These are phyloP conservation scores for Drosophila borealis DNA, from an alignment of 2,888 invertebrate genomes.

Conservation along the genomic window DNA sequence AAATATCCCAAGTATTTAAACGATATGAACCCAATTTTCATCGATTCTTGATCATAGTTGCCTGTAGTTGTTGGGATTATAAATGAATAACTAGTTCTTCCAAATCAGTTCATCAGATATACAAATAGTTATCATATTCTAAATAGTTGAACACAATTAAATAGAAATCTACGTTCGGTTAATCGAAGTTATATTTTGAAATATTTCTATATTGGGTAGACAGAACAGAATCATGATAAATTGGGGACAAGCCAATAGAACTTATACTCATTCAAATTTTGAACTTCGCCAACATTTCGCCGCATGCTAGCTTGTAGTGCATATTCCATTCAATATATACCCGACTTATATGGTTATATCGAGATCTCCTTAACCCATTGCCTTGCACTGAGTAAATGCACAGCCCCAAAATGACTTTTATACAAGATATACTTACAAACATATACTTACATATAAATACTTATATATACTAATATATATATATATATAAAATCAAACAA, in stretches of 20 bases:
- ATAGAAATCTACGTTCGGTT: background rate
- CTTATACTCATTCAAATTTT: constrained; percentile 4
- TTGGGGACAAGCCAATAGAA: constrained; percentile 24
- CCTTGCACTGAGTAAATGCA: constrained; percentile 29
- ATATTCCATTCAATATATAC: constrained; percentile 13
- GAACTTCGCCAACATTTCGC: constrained; percentile 36
- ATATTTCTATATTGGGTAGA: background rate
- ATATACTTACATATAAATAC: background rate
- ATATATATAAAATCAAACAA: constrained; percentile 27
- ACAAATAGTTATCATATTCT: too few species aligned
- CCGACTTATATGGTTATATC: constrained; percentile 19
- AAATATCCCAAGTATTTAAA: too few species aligned
- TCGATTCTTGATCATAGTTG: too few species aligned
- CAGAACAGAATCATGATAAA: too few species aligned
- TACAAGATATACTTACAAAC: constrained; percentile 21
- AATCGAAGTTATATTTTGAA: background rate
- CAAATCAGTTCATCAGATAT: too few species aligned
- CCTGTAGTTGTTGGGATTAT: too few species aligned
- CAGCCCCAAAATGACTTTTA: constrained; percentile 28
- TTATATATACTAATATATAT: too few species aligned
- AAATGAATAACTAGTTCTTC: too few species aligned
- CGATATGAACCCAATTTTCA: too few species aligned
- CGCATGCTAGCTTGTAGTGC: constrained; percentile 17
- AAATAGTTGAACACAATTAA: too few species aligned
- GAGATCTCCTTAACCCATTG: constrained; percentile 35